Percentiles rank a stretch among this genome's conserved stretches.
Evolutionary conservation across 2,797 vertebrate genomes (phyloP).

Genomic region (Vultur gryphus): DNA sequence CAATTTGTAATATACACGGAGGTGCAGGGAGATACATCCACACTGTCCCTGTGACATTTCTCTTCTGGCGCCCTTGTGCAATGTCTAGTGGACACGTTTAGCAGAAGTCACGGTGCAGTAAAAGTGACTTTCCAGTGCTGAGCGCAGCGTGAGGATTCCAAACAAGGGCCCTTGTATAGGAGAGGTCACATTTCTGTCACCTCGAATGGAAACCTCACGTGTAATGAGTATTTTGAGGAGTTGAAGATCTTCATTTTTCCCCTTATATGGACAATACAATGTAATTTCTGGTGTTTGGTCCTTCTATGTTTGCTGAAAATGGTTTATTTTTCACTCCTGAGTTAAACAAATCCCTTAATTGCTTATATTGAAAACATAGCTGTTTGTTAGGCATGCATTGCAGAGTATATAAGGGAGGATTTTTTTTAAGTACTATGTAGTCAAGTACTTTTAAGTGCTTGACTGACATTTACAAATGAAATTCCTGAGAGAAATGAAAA

Average conservation of each 20-base stretch:
- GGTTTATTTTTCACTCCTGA: background rate
- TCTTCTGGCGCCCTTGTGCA: background rate
- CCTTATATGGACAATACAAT: background rate
- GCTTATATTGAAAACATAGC: background rate
- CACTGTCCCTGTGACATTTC: constrained; percentile 26
- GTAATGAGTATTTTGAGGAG: background rate
- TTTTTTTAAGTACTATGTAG: background rate
- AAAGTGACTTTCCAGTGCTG: constrained; percentile 3
- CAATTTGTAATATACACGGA: constrained; percentile 15
- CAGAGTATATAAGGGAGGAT: background rate
- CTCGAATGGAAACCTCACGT: background rate
- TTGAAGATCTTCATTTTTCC: background rate
- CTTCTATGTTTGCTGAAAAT: background rate
- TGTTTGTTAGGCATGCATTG: background rate
- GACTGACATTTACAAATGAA: background rate
- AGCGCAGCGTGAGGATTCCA: background rate
- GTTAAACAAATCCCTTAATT: background rate
- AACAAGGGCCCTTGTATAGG: background rate
- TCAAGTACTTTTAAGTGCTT: background rate
- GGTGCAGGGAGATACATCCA: background rate
- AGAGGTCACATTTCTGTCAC: background rate
- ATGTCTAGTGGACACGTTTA: background rate
- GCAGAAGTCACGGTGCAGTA: constrained; percentile 15
- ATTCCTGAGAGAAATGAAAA: background rate
- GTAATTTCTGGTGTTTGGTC: background rate